Conservation (phyloP, 2,888 invertebrate genomes). For the Cephus sareptanus region DNA sequence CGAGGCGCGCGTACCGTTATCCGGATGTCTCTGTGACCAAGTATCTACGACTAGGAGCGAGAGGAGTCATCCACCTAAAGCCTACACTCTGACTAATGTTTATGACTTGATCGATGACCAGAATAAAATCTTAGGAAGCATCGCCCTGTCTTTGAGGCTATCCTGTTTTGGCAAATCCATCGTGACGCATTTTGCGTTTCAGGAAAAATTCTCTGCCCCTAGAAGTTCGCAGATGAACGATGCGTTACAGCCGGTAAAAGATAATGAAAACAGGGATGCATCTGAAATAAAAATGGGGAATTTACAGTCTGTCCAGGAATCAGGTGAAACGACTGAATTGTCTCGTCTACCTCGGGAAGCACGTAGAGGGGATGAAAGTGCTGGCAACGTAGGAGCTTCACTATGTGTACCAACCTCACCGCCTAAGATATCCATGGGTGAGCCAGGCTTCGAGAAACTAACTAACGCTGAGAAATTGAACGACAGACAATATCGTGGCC, state of each 20-base stretch:
- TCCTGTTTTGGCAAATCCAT: constrained; percentile 48
- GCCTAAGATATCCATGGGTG: constrained; percentile 35
- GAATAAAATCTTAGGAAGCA: constrained; percentile 35
- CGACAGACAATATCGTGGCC: constrained; percentile 44
- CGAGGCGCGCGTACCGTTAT: constrained; percentile 29
- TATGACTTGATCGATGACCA: constrained; percentile 33
- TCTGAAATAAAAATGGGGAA: neutral
- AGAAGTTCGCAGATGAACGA: constrained; percentile 31
- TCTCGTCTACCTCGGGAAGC: constrained; percentile 8
- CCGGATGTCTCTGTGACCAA: constrained; percentile 30
- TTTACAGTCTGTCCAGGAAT: neutral
- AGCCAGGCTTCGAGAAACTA: constrained; percentile 43
- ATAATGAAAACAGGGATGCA: neutral
- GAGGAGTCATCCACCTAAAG: constrained; percentile 22
- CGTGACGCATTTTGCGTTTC: constrained; percentile 41
- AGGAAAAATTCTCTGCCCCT: constrained; percentile 35
- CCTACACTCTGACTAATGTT: constrained; percentile 28
- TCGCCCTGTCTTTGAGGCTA: constrained; percentile 41
- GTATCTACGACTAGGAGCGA: constrained; percentile 29
- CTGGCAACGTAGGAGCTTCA: neutral
- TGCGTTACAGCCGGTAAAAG: neutral
- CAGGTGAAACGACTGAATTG: constrained; percentile 2
- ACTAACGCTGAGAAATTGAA: constrained; percentile 56
- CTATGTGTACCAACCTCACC: constrained; percentile 37
- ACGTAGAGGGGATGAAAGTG: neutral